Percentiles rank a stretch among this genome's conserved stretches.
These are phyloP conservation scores for Panorpa germanica DNA, from an alignment of 2,888 invertebrate species.

Conservation along the genomic window DNA sequence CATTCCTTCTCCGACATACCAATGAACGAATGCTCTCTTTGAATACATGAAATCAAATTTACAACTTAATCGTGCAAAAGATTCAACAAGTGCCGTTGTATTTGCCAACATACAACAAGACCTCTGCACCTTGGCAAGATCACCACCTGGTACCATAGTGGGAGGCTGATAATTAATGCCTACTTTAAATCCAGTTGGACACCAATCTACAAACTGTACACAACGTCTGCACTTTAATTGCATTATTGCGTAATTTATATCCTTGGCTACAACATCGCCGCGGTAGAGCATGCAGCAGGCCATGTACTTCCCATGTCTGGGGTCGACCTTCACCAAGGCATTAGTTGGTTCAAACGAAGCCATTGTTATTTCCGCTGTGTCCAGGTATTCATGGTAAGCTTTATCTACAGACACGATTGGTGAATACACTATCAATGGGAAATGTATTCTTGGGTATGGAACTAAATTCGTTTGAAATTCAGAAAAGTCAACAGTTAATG, in stretches of 20 bases:
- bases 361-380: constrained; percentile 36
- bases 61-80: constrained; percentile 70
- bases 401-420: constrained; percentile 36
- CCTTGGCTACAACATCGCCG: constrained; percentile 67
- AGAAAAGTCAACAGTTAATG: constrained; percentile 36
- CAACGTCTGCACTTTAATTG: constrained; percentile 46
- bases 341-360: constrained; percentile 41
- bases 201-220: constrained; percentile 75
- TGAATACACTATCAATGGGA: constrained; percentile 34
- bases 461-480: constrained; percentile 38
- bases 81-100: constrained; percentile 68
- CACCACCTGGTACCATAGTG: constrained; percentile 45
- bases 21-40: constrained; percentile 53
- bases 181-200: constrained; percentile 71
- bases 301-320: constrained; percentile 63
- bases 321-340: constrained; percentile 64
- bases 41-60: constrained; percentile 86
- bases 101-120: constrained; percentile 73
- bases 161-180: constrained; percentile 66
- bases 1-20: constrained; percentile 72
- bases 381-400: constrained; percentile 34
- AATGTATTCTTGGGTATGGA: constrained; percentile 41
- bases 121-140: constrained; percentile 57
- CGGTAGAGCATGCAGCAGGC: constrained; percentile 58
- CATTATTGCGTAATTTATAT: constrained; percentile 58